Base-by-base conservation (phyloP, 2,888 invertebrate genomes). In the Polydrusus pterygomalis region DNA sequence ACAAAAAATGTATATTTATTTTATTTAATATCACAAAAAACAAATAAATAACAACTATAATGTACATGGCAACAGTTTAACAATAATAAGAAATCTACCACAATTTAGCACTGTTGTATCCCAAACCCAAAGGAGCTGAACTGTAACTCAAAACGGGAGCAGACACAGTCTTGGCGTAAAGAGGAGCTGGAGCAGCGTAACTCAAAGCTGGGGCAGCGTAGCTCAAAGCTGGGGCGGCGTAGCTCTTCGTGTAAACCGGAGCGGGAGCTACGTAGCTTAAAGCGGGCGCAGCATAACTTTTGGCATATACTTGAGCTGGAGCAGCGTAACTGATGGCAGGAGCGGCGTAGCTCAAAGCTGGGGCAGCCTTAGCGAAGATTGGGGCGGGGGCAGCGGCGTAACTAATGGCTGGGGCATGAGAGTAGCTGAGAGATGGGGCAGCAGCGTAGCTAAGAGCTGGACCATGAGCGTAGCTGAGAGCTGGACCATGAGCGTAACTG, bases 81-180 rank as follows among this genome's bases (percentile, higher is more conserved):
- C 0, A 15, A 18, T 51, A 67, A 51, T 1, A 1, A 38, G 2
- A 17, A 43, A 69, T 65, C 58, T 65, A 75, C 75, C 75, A 75
- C 40, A 70, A 65, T 18, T 75, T 75, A n/a, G 30, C 54, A 5
- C 54, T 40, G 20, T 72, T 64, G 56, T 77, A 76, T 47, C 80
- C 79, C 45, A 78, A 47, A 56, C 76, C 78, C 65, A 80, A 69
- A 30, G 54, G 54, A 6, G 54, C 54, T 17, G 15, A 9, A 51
- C 51, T 20, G 51, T 51, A 56, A 9, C 78, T 75, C n/a, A 73
- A 25, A 49, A 64, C 62, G 58, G 67, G 67, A 17, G 65, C 40
- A 20, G 68, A n/a, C n/a, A n/a, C 25, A 11, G 1, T 3, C 5
- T 25, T 25, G 5, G 25, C 25, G 5, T 25, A 25, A 25, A 1